Conservation (phyloP, 1,140 invertebrate species). For the Thrips palmi region DNA sequence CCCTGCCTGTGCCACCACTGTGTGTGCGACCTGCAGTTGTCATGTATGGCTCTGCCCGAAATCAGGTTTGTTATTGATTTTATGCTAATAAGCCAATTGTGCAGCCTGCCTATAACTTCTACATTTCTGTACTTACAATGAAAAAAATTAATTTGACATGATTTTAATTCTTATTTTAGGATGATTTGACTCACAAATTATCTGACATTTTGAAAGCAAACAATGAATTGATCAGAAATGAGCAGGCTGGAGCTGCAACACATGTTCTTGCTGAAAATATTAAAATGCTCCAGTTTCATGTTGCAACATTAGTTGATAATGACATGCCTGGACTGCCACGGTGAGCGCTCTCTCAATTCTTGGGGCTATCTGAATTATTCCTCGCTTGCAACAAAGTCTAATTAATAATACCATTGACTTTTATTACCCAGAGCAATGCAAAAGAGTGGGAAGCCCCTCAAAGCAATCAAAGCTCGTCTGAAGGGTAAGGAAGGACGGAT, state of each 20-base stretch:
- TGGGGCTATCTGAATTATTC: not conserved
- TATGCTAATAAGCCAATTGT: not conserved
- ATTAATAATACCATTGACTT: conserved; percentile 7
- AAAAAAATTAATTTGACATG: not conserved
- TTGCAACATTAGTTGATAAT: conserved; percentile 94
- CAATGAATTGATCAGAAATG: conserved; percentile 89
- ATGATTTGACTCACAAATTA: conserved; percentile 98
- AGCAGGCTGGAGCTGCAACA: conserved; percentile 86
- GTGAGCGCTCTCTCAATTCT: conserved; percentile 22
- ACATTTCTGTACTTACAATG: not conserved
- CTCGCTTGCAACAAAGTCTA: conserved; percentile 5
- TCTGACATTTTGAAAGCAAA: conserved; percentile 98
- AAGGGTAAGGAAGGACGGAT: conserved; percentile 97
- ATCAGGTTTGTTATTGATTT: conserved; percentile 35
- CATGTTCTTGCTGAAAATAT: conserved; percentile 95
- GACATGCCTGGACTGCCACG: conserved; percentile 94
- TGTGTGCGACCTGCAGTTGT: conserved; percentile 90
- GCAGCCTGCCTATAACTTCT: not conserved
- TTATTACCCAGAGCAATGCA: conserved; percentile 67
- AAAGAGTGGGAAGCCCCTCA: conserved; percentile 95
- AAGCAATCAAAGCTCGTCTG: conserved; percentile 83
- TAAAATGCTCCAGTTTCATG: conserved; percentile 97
- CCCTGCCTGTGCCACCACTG: conserved; percentile 91
- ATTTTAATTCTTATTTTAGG: conserved; percentile 32
- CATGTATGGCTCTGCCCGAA: conserved; percentile 96